Conservation (phyloP, 2,113 vertebrate genomes). For the Cinclus mexicanus region DNA sequence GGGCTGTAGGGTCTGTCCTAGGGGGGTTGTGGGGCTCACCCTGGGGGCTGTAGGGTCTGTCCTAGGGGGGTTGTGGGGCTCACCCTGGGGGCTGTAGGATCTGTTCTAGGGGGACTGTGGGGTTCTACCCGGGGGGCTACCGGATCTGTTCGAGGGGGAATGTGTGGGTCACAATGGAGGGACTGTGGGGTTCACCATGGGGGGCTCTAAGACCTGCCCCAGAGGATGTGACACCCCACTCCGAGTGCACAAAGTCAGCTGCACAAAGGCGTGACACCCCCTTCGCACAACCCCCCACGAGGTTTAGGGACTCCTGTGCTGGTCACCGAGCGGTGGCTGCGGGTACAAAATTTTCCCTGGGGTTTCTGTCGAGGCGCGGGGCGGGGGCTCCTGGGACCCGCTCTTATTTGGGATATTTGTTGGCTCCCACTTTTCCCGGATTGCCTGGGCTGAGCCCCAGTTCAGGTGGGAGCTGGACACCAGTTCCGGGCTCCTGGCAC, state of each 20-base stretch:
- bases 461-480: neutral
- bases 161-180: neutral
- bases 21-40: neutral
- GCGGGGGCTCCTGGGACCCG: neutral
- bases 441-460: neutral
- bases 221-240: neutral
- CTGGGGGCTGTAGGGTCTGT: neutral
- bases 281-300: accelerated
- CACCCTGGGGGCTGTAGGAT: neutral
- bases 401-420: neutral
- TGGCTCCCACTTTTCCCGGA: neutral
- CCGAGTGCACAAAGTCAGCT: neutral
- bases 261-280: neutral
- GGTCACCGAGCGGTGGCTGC: accelerated
- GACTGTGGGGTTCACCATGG: neutral
- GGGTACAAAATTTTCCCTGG: neutral
- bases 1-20: accelerated
- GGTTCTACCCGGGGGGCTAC: neutral
- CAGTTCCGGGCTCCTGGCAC: accelerated
- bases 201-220: neutral
- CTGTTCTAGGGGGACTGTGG: accelerated
- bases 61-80: neutral
- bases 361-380: neutral
- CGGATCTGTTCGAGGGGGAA: no score
- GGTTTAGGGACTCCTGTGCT: neutral